These are phyloP conservation scores for Malurus alboscapulatus DNA, from an alignment of 2,113 vertebrate species.

Conservation along the genomic window DNA sequence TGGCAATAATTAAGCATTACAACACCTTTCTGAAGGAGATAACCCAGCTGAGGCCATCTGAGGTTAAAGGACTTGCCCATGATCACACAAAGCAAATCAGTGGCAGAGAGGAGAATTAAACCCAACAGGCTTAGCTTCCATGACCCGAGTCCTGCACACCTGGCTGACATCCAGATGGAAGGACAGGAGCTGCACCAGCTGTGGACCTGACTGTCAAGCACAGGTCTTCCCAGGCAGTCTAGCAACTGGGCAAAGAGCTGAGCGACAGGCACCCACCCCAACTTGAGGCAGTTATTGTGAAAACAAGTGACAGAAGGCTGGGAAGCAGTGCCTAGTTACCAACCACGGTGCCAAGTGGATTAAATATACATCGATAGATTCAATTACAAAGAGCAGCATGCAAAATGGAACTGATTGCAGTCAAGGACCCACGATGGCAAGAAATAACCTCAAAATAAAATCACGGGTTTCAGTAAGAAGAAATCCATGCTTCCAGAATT, in stretches of 20 bases:
- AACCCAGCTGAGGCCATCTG: constrained; percentile 30
- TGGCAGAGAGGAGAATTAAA: constrained; percentile 39
- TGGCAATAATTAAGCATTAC: constrained; percentile 59
- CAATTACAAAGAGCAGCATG: constrained; percentile 45
- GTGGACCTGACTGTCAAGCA: not conserved
- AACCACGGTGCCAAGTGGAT: constrained; percentile 39
- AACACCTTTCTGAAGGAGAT: constrained; percentile 42
- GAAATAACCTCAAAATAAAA: constrained; percentile 5
- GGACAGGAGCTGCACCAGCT: not conserved
- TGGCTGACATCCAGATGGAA: not conserved
- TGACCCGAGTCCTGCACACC: not conserved
- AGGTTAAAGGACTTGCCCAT: constrained; percentile 42
- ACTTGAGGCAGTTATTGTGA: constrained; percentile 40
- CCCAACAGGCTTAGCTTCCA: not conserved
- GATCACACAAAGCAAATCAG: constrained; percentile 45
- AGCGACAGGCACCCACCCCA: not conserved
- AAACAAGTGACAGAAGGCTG: constrained; percentile 61
- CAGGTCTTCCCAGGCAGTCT: not conserved
- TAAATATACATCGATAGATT: constrained; percentile 64
- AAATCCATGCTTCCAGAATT: not conserved
- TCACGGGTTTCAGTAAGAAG: not conserved
- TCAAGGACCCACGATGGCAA: not conserved
- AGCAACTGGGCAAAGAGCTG: not conserved
- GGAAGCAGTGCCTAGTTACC: constrained; percentile 55
- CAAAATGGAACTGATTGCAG: constrained; percentile 42